Base-by-base conservation (phyloP, 2,888 invertebrate genomes). In the Desoria tigrina region DNA sequence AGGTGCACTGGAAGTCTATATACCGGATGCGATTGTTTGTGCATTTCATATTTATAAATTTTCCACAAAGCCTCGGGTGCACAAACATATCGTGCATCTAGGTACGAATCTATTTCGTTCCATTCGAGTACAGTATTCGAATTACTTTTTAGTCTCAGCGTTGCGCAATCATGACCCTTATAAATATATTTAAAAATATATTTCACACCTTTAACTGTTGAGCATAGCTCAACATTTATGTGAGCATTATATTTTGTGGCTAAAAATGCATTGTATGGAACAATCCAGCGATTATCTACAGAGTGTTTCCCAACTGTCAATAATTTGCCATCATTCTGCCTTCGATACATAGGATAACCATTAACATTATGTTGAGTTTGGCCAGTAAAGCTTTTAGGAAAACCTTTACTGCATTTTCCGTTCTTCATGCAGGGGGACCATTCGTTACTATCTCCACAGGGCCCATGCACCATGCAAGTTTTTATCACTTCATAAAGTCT, bases 261-360 rank as follows among this genome's bases (percentile, higher is more conserved):
- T n/a, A 81, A 62, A 58, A 69, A 76, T 2, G 78, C 77, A 66
- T 78, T 79, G 69, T 80, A 79, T 0, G 80, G 80, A 11, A 81
- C 79, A 9, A 80, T 77, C 74, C 74, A 78, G 23, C 76, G 54
- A 69, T 80, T 80, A 65, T 79, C 78, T 54, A 78, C 49, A 45
- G 63, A 68, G 45, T 11, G 32, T 11, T 14, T 53, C 24, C 32
- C 14, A 16, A 32, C 23, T 23, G 21, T 63, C 2, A 28, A 39
- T n/a, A n/a, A 62, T 61, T 32, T 61, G 56, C 14, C 42, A 32
- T 24, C 63, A 37, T 49, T 11, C 50, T 77, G 57, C 53, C 80
- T 64, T 23, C 77, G 56, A 68, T 81, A 81, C 16, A 58, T 3
- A 1, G 79, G 79, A 70, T 80, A 81, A 18, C 78, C 78, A 67